phyloP scores from a whole-genome alignment of 2,113 vertebrate species.

The Xenopus borealis region DNA sequence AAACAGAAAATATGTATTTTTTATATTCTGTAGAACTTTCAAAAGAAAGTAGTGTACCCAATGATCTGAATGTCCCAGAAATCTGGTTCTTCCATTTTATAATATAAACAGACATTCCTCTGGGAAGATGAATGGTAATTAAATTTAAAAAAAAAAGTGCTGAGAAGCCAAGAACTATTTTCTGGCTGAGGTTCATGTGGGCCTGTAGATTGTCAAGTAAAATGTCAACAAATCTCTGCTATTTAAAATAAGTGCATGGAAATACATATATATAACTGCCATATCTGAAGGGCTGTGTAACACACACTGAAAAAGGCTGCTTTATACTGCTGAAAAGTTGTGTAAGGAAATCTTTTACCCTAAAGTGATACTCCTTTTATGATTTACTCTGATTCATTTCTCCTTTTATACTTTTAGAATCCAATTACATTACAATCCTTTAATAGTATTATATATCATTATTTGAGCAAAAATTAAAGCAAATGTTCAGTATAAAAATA shows the following conservation, averaged over 20 bases:
- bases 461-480: too few relatives aligned
- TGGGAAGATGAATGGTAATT: constrained; percentile 7
- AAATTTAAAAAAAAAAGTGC: constrained; percentile 6
- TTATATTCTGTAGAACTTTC: background rate
- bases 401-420: too few relatives aligned
- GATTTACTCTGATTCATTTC: too few relatives aligned
- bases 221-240: constrained; percentile 1
- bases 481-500: too few relatives aligned
- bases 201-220: constrained; percentile 14
- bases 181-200: background rate
- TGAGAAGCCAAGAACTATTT: background rate
- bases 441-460: too few relatives aligned
- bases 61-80: background rate
- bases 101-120: constrained; percentile 7
- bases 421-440: too few relatives aligned
- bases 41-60: background rate
- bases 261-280: background rate
- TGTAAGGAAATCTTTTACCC: too few relatives aligned
- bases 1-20: background rate
- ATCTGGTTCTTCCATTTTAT: constrained; percentile 8
- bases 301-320: too few relatives aligned
- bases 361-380: too few relatives aligned
- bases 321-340: too few relatives aligned
- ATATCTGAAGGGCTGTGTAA: too few relatives aligned
- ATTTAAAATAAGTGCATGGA: background rate